A percentile compares a stretch with the other conserved stretches of the same genome.
Evolutionary conservation across 2,797 vertebrate species (phyloP).

Genomic region (Aselliscus stoliczkanus): DNA sequence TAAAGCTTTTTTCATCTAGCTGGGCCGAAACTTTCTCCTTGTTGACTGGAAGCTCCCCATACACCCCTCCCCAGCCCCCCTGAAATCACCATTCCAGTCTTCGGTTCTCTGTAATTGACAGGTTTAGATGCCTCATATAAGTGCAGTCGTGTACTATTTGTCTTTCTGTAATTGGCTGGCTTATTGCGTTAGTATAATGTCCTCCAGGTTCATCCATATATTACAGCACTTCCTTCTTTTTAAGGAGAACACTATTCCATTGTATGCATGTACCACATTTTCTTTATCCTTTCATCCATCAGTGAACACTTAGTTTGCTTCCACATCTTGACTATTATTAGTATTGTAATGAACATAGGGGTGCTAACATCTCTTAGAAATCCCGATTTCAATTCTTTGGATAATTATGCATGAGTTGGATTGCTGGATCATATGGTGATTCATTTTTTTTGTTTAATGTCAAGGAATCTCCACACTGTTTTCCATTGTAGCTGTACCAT

Average conservation of each 20-base stretch:
- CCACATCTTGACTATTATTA: neutral
- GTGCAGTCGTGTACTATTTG: neutral
- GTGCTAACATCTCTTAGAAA: neutral
- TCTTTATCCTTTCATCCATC: neutral
- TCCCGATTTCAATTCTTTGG: neutral
- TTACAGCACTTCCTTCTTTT: neutral
- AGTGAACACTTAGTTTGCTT: too few relatives aligned
- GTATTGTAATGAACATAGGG: neutral
- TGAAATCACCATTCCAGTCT: too few relatives aligned
- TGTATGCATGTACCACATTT: accelerated
- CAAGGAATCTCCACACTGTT: accelerated
- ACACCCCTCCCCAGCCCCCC: neutral
- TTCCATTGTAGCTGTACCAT: neutral
- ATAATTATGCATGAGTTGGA: neutral
- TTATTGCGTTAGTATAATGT: neutral
- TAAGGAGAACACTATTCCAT: neutral
- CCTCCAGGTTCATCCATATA: too few relatives aligned
- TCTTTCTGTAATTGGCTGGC: neutral
- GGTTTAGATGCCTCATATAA: too few relatives aligned
- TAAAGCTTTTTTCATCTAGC: neutral
- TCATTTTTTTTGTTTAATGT: neutral
- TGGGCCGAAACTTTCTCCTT: neutral
- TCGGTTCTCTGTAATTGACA: neutral
- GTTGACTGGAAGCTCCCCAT: neutral
- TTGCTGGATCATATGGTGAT: neutral